Conservation (phyloP, 2,888 invertebrate genomes). For the Onchidella celtica region DNA sequence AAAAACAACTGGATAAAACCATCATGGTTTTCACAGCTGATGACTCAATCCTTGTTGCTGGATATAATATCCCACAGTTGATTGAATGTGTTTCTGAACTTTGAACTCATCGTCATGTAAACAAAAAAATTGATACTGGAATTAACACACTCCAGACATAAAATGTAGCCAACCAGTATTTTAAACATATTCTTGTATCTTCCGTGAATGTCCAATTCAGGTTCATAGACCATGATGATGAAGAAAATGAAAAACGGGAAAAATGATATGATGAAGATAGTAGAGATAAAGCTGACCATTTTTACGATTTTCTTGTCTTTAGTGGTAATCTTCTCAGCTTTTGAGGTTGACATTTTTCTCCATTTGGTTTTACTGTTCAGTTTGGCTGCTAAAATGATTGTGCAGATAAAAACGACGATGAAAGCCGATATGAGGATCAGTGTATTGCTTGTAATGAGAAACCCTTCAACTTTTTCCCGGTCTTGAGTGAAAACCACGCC, state of each 20-base stretch:
- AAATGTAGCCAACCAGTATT: neutral
- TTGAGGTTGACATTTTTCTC: neutral
- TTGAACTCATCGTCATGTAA: slow-evolving; percentile 11
- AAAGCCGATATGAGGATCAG: neutral
- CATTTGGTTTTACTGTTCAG: neutral
- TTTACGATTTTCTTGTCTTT: neutral
- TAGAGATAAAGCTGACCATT: neutral
- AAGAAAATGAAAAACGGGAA: neutral
- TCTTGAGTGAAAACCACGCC: neutral
- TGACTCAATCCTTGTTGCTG: too few relatives aligned
- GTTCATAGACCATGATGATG: neutral
- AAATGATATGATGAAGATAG: neutral
- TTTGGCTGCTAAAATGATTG: neutral
- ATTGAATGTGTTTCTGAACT: neutral
- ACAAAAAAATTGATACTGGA: slow-evolving; percentile 4
- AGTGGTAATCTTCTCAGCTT: neutral
- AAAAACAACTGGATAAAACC: too few relatives aligned
- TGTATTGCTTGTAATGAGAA: neutral
- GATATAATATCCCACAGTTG: too few relatives aligned
- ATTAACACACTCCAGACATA: neutral
- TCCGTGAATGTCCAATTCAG: neutral
- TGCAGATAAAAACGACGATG: neutral
- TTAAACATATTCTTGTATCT: slow-evolving; percentile 7
- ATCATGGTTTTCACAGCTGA: too few relatives aligned
- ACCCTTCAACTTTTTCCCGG: neutral